Evolutionary conservation across 2,888 invertebrate species (phyloP).

Genomic region (Hemaris fuciformis): DNA sequence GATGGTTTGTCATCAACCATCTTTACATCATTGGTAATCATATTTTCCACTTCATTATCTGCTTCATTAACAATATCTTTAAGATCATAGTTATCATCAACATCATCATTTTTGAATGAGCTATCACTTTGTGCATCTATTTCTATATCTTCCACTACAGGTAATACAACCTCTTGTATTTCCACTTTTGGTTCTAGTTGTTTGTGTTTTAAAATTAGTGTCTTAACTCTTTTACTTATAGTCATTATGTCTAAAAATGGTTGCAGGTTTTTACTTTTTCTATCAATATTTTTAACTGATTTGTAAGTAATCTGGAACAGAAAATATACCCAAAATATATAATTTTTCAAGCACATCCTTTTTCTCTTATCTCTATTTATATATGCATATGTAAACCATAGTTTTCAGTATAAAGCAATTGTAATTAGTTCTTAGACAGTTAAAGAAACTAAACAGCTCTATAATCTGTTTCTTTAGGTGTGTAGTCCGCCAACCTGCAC

Average conservation of each 20-base stretch:
- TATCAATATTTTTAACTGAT: constrained; percentile 44
- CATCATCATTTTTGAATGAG: constrained; percentile 18
- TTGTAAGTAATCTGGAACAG: constrained; percentile 43
- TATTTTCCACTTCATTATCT: neutral
- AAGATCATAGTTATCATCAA: constrained; percentile 11
- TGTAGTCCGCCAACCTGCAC: no score
- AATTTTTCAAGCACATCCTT: no score
- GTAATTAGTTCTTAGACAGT: no score
- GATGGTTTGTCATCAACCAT: constrained; percentile 17
- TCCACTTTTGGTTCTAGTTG: constrained; percentile 18
- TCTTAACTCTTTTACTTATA: constrained; percentile 35
- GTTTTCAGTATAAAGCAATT: no score
- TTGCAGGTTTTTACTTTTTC: constrained; percentile 35
- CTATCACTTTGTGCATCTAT: constrained; percentile 22
- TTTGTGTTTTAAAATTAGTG: constrained; percentile 33
- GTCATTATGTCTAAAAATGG: constrained; percentile 40
- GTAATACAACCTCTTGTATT: constrained; percentile 16
- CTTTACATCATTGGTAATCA: constrained; percentile 20
- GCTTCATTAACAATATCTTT: constrained; percentile 16
- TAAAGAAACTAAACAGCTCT: no score
- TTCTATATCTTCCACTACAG: constrained; percentile 21
- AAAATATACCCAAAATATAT: no score
- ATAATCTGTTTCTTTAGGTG: no score
- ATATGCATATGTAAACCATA: no score
- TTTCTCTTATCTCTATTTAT: no score